Conservation (phyloP, 64 coral and sea anemone genomes). For the Actinia equina region DNA sequence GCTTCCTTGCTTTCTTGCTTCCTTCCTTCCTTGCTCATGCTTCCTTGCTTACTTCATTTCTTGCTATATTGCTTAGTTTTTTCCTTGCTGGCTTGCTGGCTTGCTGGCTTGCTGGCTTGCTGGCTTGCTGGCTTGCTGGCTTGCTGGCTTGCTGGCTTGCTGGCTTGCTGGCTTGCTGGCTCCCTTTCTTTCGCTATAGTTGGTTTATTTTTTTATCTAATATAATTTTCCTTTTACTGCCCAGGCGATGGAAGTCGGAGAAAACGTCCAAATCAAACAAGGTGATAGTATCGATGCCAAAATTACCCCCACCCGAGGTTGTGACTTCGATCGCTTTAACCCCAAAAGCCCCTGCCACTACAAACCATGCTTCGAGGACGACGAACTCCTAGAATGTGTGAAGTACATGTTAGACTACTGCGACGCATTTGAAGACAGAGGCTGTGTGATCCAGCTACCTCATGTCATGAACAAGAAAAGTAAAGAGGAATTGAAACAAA, state of each 20-base stretch:
- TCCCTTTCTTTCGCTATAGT: too few species aligned
- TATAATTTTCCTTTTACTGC: background rate
- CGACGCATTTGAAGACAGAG: conserved; percentile 69
- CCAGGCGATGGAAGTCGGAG: background rate
- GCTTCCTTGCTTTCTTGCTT: too few species aligned
- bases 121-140: too few species aligned
- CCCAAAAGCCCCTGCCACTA: conserved; percentile 73
- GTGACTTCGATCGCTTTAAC: conserved; percentile 90
- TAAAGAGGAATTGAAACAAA: conserved; percentile 32
- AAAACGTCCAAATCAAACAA: background rate
- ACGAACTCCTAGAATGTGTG: conserved; percentile 51
- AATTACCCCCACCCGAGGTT: background rate
- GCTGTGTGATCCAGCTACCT: conserved; percentile 54
- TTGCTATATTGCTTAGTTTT: too few species aligned
- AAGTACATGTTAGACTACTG: conserved; percentile 89
- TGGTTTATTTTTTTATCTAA: background rate
- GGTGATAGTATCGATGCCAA: background rate
- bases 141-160: too few species aligned
- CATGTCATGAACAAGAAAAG: conserved; percentile 79
- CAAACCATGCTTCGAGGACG: conserved; percentile 34
- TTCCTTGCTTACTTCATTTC: too few species aligned
- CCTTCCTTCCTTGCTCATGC: too few species aligned
- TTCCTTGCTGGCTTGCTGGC: too few species aligned
- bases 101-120: too few species aligned
- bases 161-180: too few species aligned